Base-by-base conservation (phyloP, 2,113 vertebrate genomes). In the Toxotes jaculatrix region DNA sequence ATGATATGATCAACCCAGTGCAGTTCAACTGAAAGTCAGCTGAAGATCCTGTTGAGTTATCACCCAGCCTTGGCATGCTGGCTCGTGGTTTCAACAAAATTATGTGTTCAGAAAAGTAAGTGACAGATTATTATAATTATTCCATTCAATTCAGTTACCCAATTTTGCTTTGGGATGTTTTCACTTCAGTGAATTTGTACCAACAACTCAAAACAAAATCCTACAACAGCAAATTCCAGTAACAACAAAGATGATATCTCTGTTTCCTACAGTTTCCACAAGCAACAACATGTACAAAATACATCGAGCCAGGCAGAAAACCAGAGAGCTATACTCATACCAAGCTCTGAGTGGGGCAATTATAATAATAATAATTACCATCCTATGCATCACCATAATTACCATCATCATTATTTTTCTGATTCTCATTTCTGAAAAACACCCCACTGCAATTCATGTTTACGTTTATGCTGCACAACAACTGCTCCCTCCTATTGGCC, bases 281-380 rank as follows among this genome's bases (percentile, higher is more conserved):
- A 45, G 77, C 47, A 67, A 56, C 34, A 53, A 27, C 49, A 61
- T 56, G 63, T 56, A 57, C 49, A 83, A 70, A 56, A 31, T 42
- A 4, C 59, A 43, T 31, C 11, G 49, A 21, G 17, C 14, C 23
- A 4, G 16, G 12, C 17, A 8, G 23, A 75, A 23, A 59, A 53
- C 19, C 7, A 62, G 60, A 63, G 38, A 12, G 1, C 34, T 2
- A 9, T 11, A 51, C 23, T 61, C 34, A 60, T 2, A 12, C 47
- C 4, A 7, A 47, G 43, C 1, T 23, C 12, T 32, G 34, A 16
- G 9, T 55, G 36, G 3, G 31, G 11, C 4, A 55, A 72, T 67
- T 13, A 64, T 14, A 75, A 69, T 47, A 43, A 69, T 47, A 43
- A 31, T 36, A n/a, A 74, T 55, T 9, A 43, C 51, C 51, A 59